Evolutionary conservation across 2,888 invertebrate species (phyloP), one percentile per base, ranked within the genome.

Genomic region (Heteropelma amictum): DNA sequence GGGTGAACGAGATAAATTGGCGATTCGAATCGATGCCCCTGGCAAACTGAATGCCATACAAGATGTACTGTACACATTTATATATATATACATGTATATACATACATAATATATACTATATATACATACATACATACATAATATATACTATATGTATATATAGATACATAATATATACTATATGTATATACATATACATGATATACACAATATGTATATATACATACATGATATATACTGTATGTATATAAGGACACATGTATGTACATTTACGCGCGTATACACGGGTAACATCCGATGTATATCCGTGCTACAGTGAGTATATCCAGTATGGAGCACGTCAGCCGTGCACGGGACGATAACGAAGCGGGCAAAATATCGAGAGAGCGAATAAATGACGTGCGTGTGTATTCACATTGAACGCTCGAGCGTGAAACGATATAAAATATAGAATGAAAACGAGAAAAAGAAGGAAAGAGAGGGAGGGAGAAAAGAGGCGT

Each of bases 391-490:
- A 84, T 84, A 82, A 77, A 83, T 81, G 83, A 82, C 78, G 79
- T 77, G 80, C 64, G 79, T 78, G 77, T 61, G 77, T 80, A 82
- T 83, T 83, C 82, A 81, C 80, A 78, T 77, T 81, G 80, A 76
- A 82, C 80, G 77, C 78, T 82, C 79, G 78, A 82, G 80, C 82
- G 79, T 85, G 80, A 85, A 84, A 84, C 82, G 82, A 83, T 77
- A 79, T 81, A 83, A 83, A 81, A 79, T 72, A 60, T 78, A 72
- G 79, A 78, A 77, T 73, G 72, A 56, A n/a, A 42, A 73, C 35
- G 40, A 33, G 21, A 35, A 28, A 56, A n/a, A 42, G 75, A 47
- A 30, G 42, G 21, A 35, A 28, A 19, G 8, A 19, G 35, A 21
- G 6, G 30, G 26, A 45, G 8, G n/a, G 28, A 6, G 14, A 35